A percentile compares a stretch with the other conserved stretches of the same genome.
Evolutionary conservation across 2,797 vertebrate species (phyloP).

Genomic region (Bucorvus abyssinicus): DNA sequence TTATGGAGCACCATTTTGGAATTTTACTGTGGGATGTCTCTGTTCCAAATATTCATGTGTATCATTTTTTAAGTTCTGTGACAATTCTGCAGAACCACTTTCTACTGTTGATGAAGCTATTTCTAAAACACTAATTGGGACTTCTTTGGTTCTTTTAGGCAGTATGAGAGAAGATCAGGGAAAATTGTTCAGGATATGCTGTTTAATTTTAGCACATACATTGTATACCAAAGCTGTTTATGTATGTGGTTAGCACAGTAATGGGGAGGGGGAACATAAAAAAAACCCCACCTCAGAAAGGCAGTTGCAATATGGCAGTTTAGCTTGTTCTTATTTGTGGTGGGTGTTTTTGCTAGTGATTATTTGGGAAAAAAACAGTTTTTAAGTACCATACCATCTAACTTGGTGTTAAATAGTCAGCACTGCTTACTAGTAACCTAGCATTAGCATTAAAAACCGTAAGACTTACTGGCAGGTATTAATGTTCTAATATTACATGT

Average conservation of each 20-base stretch:
- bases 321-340: constrained; percentile 3
- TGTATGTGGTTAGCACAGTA: constrained; percentile 14
- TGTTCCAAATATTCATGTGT: not conserved
- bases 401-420: not conserved
- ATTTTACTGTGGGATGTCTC: not conserved
- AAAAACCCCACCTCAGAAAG: not conserved
- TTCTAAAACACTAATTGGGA: not conserved
- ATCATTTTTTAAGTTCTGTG: not conserved
- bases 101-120: not conserved
- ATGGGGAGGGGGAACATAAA: not conserved
- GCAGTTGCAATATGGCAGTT: not conserved
- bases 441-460: not conserved
- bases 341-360: not conserved
- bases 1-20: not conserved
- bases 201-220: constrained; percentile 14
- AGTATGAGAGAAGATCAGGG: not conserved
- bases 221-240: not conserved
- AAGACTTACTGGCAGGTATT: not conserved
- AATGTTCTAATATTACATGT: not conserved
- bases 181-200: not conserved
- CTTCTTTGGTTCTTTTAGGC: not conserved
- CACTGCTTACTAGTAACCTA: not conserved
- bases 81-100: not conserved
- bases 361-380: not conserved
- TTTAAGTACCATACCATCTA: not conserved